phyloP scores from a whole-genome alignment of 2,113 vertebrate genomes.

The Nycticryphes semicollaris region DNA sequence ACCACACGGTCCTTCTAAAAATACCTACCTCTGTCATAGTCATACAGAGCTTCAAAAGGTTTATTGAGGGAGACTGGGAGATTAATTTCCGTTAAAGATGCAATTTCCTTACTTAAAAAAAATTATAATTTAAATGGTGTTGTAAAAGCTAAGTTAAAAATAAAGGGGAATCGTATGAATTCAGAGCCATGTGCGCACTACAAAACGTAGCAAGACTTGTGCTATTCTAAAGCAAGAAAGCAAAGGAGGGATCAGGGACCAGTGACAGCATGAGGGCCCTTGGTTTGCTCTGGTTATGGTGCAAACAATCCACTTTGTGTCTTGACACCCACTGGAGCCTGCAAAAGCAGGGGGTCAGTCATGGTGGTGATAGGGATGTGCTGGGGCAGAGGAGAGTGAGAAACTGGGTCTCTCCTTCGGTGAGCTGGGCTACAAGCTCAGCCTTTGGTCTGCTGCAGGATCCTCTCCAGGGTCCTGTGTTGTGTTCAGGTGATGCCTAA shows the following conservation, averaged over 20 bases:
- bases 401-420: accelerated
- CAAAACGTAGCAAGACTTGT: background rate
- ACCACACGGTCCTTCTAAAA: slow-evolving; percentile 25
- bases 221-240: background rate
- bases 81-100: slow-evolving; percentile 64
- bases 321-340: background rate
- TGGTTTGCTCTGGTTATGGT: background rate
- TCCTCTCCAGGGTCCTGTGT: background rate
- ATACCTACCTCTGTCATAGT: slow-evolving; percentile 38
- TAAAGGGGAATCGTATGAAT: background rate
- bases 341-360: background rate
- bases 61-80: slow-evolving; percentile 38
- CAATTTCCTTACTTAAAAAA: slow-evolving; percentile 48
- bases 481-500: background rate
- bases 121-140: slow-evolving; percentile 5
- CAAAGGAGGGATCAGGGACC: background rate
- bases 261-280: background rate
- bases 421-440: background rate
- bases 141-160: slow-evolving; percentile 25
- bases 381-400: background rate
- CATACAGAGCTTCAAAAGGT: slow-evolving; percentile 28
- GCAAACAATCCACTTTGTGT: background rate
- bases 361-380: background rate
- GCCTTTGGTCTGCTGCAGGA: background rate
- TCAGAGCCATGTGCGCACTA: background rate